These are phyloP conservation scores for Podocnemis expansa DNA, from an alignment of 2,113 vertebrate species.

Conservation along the genomic window DNA sequence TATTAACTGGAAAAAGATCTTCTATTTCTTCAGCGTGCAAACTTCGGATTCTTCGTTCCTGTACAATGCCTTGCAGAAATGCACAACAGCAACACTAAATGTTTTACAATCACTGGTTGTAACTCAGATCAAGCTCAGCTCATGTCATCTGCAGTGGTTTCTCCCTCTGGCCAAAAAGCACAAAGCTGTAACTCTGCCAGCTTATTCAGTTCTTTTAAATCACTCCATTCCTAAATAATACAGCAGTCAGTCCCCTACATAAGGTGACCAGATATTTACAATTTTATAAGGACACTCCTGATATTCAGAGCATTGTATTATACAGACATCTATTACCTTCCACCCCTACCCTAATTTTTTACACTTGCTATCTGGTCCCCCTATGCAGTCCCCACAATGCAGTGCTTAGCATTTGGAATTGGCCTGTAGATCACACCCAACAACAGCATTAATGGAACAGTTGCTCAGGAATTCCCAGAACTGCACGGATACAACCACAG, in stretches of 20 bases:
- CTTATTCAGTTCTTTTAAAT: not conserved
- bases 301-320: not conserved
- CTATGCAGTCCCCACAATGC: not conserved
- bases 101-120: accelerated
- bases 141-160: not conserved
- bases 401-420: not conserved
- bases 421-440: not conserved
- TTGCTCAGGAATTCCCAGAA: not conserved
- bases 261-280: not conserved
- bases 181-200: not conserved
- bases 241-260: not conserved
- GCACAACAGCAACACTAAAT: not conserved
- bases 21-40: accelerated
- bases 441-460: accelerated
- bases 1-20: not conserved
- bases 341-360: not conserved
- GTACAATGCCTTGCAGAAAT: accelerated
- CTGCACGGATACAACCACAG: not conserved
- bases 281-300: not conserved
- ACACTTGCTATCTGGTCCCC: not conserved
- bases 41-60: not conserved
- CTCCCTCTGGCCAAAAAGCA: not conserved
- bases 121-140: not conserved
- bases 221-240: not conserved
- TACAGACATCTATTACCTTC: not conserved